Evolutionary conservation across 2,797 vertebrate species (phyloP).

Genomic region (Oceanodroma leucorhoa): DNA sequence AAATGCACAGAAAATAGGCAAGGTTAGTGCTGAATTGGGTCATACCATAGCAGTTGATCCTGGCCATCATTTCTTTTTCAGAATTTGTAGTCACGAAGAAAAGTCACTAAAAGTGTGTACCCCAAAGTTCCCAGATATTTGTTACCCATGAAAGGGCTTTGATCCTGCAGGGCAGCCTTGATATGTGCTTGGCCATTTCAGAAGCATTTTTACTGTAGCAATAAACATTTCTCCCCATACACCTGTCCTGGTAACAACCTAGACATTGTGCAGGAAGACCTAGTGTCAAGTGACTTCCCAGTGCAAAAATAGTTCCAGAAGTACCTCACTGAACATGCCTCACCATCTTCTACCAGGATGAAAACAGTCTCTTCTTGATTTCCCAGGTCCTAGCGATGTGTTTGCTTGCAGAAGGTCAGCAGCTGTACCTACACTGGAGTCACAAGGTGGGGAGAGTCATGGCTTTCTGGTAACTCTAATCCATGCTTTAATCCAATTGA

Average conservation of each 20-base stretch:
- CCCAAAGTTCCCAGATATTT: background rate
- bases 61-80: background rate
- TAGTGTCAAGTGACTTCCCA: background rate
- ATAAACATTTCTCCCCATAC: background rate
- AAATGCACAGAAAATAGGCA: background rate
- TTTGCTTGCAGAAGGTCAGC: constrained; percentile 86
- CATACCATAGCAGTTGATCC: background rate
- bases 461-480: background rate
- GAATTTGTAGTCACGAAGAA: background rate
- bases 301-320: background rate
- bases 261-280: background rate
- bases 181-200: background rate
- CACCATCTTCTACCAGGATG: background rate
- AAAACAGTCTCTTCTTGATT: constrained; percentile 28
- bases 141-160: background rate
- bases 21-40: background rate
- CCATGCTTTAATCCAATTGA: background rate
- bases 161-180: background rate
- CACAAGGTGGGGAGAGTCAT: constrained; percentile 84
- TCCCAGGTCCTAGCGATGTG: constrained; percentile 85
- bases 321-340: fast-evolving
- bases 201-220: background rate
- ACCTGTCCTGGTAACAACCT: background rate
- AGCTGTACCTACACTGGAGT: constrained; percentile 86
- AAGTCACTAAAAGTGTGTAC: background rate